Evolutionary conservation across 2,113 vertebrate species (phyloP), one percentile per base, ranked within the genome.

Genomic region (Lepus europaeus): DNA sequence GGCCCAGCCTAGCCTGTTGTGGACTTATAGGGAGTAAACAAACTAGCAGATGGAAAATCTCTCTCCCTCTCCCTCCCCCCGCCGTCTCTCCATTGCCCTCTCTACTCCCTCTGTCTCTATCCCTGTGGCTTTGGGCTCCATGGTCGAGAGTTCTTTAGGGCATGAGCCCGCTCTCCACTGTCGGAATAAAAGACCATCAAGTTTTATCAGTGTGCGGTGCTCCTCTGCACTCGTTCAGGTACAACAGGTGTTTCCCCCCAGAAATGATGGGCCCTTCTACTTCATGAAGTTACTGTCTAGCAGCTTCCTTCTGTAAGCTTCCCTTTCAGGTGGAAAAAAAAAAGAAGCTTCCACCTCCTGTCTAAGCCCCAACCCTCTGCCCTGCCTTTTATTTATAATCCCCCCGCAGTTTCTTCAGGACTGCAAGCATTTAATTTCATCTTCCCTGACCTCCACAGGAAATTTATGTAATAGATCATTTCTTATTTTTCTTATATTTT

Each of bases 401-500:
- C 27, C 72, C 33, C 70, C 39, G 66, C 56, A 29, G 56, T 66
- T n/a, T n/a, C 25, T 94, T 85, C 49, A 85, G 45, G 20, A 51
- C 66, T 56, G n/a, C 17, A 4, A 87, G 27, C 20, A 73, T 59
- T 78, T 22, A 36, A 70, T 87, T 56, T 72, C 31, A 64, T 33
- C 7, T 77, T 14, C 53, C 33, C 70, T 83, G 31, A 83, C 19
- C 11, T 83, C 77, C 23, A 73, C 1, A 36, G 16, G 33, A 93
- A 87, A 68, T 85, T 74, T 86, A 89, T 39, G 9, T 66, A 85
- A 79, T 20, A 68, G 25, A 61, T 45, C 59, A 72, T 78, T 83
- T 91, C 25, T 72, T 91, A 45, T 31, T 4, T 23, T 76, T 59
- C 86, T 79, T 74, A 5, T 85, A 91, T 94, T 80, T 91, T 94